phyloP scores from a whole-genome alignment of 2,113 vertebrate genomes.

The Sialia sialis region DNA sequence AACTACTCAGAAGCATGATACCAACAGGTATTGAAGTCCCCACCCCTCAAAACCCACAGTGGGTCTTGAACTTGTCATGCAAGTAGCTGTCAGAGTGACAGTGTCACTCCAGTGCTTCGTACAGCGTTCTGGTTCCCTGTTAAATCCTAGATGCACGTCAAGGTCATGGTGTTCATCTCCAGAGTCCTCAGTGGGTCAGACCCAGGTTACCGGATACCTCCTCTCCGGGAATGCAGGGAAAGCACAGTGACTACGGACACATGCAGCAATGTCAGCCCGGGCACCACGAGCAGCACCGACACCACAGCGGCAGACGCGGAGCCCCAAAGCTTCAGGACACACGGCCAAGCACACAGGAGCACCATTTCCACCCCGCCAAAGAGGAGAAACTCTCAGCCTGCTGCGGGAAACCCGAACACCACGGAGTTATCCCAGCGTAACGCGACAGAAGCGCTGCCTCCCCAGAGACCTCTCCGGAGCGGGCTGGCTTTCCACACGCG shows the following conservation, averaged over 20 bases:
- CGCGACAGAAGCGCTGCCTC: not conserved
- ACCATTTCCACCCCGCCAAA: fast-evolving
- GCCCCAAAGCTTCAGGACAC: not conserved
- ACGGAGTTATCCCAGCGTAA: not conserved
- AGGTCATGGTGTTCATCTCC: not conserved
- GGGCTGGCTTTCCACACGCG: not conserved
- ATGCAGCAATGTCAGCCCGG: not conserved
- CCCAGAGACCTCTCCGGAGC: not conserved
- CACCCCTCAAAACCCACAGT: not conserved
- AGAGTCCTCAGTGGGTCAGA: not conserved
- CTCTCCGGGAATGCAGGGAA: not conserved
- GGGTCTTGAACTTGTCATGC: not conserved
- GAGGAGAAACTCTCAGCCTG: not conserved
- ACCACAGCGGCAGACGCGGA: not conserved
- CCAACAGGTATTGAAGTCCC: not conserved
- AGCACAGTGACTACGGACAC: not conserved
- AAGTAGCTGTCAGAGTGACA: not conserved
- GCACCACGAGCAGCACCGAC: not conserved
- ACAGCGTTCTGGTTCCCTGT: not conserved
- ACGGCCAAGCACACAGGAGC: not conserved
- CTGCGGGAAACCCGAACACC: not conserved
- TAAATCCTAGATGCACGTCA: not conserved
- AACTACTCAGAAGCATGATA: not conserved
- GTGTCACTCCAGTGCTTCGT: not conserved
- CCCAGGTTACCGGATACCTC: not conserved